phyloP scores from a whole-genome alignment of 1,140 invertebrate species.

The Tribolium madens region DNA sequence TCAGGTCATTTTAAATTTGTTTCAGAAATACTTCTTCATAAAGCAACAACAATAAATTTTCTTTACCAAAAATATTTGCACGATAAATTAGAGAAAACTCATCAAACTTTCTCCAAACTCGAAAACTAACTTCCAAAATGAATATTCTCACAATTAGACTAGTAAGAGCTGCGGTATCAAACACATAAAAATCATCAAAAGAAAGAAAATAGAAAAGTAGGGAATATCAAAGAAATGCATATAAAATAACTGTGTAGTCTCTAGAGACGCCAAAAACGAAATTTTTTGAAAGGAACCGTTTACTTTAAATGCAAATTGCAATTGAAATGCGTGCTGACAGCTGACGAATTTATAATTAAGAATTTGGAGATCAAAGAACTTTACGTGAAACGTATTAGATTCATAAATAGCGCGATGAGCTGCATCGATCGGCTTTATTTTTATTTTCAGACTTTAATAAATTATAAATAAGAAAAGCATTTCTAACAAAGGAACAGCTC shows the following conservation, averaged over 20 bases:
- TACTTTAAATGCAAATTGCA: conserved; percentile 43
- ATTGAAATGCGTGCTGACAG: conserved; percentile 11
- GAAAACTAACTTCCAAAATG: conserved; percentile 12
- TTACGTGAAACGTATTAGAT: neutral
- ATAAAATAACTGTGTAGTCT: conserved; percentile 16
- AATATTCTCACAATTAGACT: conserved; percentile 9
- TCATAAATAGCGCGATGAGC: conserved; percentile 7
- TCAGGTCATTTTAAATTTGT: conserved; percentile 31
- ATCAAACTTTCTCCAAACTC: conserved; percentile 9
- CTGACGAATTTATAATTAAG: conserved; percentile 32
- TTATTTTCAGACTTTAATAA: conserved; percentile 9
- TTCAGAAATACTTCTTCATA: conserved; percentile 22
- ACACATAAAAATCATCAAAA: neutral
- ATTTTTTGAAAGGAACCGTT: conserved; percentile 25
- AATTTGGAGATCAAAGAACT: conserved; percentile 21
- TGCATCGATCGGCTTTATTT: conserved; percentile 3
- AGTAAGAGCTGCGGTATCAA: neutral
- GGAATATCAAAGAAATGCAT: conserved; percentile 31
- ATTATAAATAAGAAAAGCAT: conserved; percentile 2
- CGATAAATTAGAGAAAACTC: conserved; percentile 30
- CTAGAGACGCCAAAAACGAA: conserved; percentile 17
- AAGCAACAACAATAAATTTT: conserved; percentile 43
- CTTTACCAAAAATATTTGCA: conserved; percentile 35
- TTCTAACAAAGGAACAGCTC: conserved; percentile 1
- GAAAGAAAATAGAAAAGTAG: neutral